Base-by-base conservation (phyloP, 2,113 vertebrate genomes). In the Pseudorhombus dupliciocellatus region DNA sequence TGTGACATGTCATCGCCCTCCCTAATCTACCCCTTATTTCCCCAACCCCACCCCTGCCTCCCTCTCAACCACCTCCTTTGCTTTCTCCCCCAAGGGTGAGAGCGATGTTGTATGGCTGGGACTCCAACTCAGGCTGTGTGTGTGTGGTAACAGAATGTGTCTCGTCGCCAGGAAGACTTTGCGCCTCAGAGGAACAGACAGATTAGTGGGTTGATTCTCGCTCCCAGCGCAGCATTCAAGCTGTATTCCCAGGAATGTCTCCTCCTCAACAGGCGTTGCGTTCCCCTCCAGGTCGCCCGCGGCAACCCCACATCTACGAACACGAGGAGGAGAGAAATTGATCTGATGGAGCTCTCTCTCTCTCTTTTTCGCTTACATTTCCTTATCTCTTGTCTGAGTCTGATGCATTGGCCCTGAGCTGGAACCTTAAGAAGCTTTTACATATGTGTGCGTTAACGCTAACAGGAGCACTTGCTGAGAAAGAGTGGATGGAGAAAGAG, bases 121-220 rank as follows among this genome's bases (percentile, higher is more conserved):
- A 77, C 73, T 69, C 15, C 2, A 50, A 78, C 65, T 74, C 72
- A 4, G 28, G 15, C 30, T 80, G 37, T 73, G 63, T 66, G 53
- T 60, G 63, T 79, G 70, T 34, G 34, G 57, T 72, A 80, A 74
- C 46, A 85, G 70, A 71, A 77, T 58, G 73, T 53, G 54, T 73
- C 63, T 73, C 78, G 21, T 59, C 1, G 73, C 85, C 86, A 85
- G 79, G 66, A 91, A 87, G 89, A 86, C 73, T 76, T 12, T 66
- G 53, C 67, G 63, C 90, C 85, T 90, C 51, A 52, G 82, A 90
- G 89, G 84, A 90, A 88, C 79, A 91, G 81, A 87, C 91, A 88
- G 90, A 92, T 91, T 90, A 90, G 82, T n/a, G 76, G 54, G 68
- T 74, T 62, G 62, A 70, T 63, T 77, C 72, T 80, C 9, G 82